phyloP scores from a whole-genome alignment of 2,797 vertebrate genomes.

The Sebastes steindachneri region DNA sequence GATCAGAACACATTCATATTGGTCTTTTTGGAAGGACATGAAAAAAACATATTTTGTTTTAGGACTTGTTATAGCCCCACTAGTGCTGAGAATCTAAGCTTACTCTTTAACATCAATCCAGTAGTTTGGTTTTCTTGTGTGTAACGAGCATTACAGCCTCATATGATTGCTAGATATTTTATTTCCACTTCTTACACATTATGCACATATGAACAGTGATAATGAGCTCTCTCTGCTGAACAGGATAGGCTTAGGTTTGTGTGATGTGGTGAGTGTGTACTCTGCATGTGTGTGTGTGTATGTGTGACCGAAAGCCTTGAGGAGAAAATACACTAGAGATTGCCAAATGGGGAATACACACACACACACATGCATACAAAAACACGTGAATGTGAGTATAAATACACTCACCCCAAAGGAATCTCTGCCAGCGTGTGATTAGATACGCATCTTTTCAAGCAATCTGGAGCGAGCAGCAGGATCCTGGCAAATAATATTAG shows the following conservation, averaged over 20 bases:
- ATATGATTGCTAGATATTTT: neutral
- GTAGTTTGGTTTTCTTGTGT: neutral
- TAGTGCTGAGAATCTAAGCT: neutral
- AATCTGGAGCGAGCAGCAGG: slow-evolving; percentile 59
- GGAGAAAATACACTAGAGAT: slow-evolving; percentile 22
- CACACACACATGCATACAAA: slow-evolving; percentile 10
- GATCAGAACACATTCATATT: neutral
- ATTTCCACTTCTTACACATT: neutral
- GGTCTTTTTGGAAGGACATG: neutral
- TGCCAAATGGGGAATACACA: neutral
- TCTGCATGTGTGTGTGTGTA: neutral
- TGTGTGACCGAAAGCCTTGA: neutral
- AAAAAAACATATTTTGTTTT: neutral
- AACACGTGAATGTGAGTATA: slow-evolving; percentile 29
- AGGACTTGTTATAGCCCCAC: neutral
- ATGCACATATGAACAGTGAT: slow-evolving; percentile 6
- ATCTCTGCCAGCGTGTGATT: slow-evolving; percentile 59
- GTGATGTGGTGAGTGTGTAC: neutral
- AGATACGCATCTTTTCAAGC: slow-evolving; percentile 68
- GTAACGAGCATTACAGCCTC: neutral
- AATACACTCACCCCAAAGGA: slow-evolving; percentile 34
- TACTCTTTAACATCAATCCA: neutral
- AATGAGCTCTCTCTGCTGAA: slow-evolving; percentile 4
- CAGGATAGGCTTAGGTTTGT: neutral
- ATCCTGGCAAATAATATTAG: slow-evolving; percentile 59